These are phyloP conservation scores for Pristionchus mayeri DNA, from an alignment of 2,888 invertebrate species.

Conservation along the genomic window DNA sequence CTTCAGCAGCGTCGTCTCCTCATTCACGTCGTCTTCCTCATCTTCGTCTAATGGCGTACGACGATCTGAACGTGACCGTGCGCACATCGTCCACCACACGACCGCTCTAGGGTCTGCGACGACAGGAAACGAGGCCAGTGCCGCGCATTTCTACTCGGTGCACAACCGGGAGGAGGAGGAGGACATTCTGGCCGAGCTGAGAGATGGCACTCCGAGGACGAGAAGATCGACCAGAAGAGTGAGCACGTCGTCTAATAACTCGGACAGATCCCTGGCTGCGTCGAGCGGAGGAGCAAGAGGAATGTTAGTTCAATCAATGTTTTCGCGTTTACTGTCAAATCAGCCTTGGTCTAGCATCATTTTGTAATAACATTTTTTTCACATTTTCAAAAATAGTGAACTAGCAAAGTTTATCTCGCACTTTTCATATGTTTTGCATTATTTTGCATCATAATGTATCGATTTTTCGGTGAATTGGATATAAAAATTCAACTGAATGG, in stretches of 20 bases:
- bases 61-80: no score
- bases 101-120: neutral
- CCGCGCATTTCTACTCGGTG: neutral
- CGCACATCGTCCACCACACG: neutral
- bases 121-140: neutral
- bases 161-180: neutral
- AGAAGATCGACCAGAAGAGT: neutral
- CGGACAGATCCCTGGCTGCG: neutral
- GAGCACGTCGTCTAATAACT: neutral
- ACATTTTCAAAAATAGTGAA: no score
- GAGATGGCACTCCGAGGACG: neutral
- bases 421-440: no score
- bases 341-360: neutral
- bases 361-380: no score
- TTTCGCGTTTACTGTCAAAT: neutral
- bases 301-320: neutral
- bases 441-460: no score
- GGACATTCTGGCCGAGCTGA: slow-evolving; percentile 9
- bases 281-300: no score
- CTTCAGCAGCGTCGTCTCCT: no score
- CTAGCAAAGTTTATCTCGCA: no score
- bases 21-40: no score
- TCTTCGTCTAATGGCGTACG: no score
- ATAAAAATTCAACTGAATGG: no score
- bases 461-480: no score